Percentiles rank a stretch among this genome's conserved stretches.
These are phyloP conservation scores for Dysmachus trigonus DNA, from an alignment of 2,888 invertebrate species.

Conservation along the genomic window DNA sequence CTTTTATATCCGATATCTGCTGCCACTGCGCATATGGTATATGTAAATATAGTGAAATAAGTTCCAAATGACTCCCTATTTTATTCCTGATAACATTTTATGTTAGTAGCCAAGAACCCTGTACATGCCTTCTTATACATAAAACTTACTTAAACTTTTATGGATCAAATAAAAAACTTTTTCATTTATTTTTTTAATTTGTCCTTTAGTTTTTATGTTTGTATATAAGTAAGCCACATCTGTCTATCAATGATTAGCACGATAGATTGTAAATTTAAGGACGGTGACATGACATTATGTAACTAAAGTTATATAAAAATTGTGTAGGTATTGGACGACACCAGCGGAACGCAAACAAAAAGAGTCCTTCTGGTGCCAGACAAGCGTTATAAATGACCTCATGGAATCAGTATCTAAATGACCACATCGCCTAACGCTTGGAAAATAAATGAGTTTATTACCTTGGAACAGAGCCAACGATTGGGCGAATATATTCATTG, in stretches of 20 bases:
- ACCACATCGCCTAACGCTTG: not conserved
- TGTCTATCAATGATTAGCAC: not conserved
- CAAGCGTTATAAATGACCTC: not conserved
- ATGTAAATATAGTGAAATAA: too few relatives aligned
- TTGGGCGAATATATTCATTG: not conserved
- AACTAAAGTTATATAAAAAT: not conserved
- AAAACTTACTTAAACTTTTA: too few relatives aligned
- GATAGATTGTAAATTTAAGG: not conserved
- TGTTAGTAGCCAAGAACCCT: too few relatives aligned
- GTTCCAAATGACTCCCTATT: too few relatives aligned
- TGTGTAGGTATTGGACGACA: not conserved
- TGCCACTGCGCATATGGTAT: too few relatives aligned
- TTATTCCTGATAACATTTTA: too few relatives aligned
- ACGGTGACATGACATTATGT: not conserved
- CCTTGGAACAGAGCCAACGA: not conserved
- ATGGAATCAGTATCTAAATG: not conserved
- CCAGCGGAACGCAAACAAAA: not conserved
- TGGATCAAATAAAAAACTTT: not conserved
- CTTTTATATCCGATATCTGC: too few relatives aligned
- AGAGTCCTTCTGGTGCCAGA: not conserved
- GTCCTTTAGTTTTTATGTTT: not conserved
- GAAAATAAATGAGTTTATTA: not conserved
- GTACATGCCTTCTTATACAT: too few relatives aligned
- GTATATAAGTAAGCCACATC: not conserved
- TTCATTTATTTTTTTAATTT: not conserved